Percentiles rank a stretch among this genome's conserved stretches.
phyloP scores from a whole-genome alignment of 2,797 vertebrate species.

The Argyrosomus regius region DNA sequence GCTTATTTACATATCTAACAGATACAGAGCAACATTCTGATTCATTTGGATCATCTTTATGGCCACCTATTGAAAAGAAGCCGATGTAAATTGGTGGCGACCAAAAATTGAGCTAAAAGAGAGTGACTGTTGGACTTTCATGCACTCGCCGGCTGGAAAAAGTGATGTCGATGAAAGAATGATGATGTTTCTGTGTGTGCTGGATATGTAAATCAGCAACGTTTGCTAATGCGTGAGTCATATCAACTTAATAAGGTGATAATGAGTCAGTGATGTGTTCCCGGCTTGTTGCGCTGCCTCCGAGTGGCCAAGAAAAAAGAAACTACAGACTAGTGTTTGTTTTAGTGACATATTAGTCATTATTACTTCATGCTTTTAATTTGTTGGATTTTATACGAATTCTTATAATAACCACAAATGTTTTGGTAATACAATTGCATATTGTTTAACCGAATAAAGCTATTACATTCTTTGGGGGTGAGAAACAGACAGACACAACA shows the following conservation, averaged over 20 bases:
- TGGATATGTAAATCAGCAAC: slow-evolving; percentile 11
- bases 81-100: background rate
- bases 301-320: background rate
- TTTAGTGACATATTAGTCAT: slow-evolving; percentile 2
- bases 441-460: slow-evolving; percentile 5
- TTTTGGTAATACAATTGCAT: background rate
- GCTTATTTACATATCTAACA: background rate
- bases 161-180: background rate
- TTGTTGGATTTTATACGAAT: background rate
- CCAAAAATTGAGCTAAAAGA: background rate
- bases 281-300: background rate
- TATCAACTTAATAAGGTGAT: slow-evolving; percentile 35
- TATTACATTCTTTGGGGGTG: slow-evolving; percentile 22
- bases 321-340: background rate
- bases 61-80: background rate
- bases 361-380: slow-evolving; percentile 3
- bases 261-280: slow-evolving; percentile 13
- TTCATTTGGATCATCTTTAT: background rate
- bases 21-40: background rate
- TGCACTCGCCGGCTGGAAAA: too few relatives aligned
- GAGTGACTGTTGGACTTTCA: too few relatives aligned
- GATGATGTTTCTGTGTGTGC: slow-evolving; percentile 1
- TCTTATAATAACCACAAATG: background rate
- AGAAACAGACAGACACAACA: slow-evolving; percentile 12
- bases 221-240: background rate